Percentiles rank a stretch among this genome's conserved stretches.
Evolutionary conservation across 2,113 vertebrate species (phyloP).

Genomic region (Pantherophis guttatus): DNA sequence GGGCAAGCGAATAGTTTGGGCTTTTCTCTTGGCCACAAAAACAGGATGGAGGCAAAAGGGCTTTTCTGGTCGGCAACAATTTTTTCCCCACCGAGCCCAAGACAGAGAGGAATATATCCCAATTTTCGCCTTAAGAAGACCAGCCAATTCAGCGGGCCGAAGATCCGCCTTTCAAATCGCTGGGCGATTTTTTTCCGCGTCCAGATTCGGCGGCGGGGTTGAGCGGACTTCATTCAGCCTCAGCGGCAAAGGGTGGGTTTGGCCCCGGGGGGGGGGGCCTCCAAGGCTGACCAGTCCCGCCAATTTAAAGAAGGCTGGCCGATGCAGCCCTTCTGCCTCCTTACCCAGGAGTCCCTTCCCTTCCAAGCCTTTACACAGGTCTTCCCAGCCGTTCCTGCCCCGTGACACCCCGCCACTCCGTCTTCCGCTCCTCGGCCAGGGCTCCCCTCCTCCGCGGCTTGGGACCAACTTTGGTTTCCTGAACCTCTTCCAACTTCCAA

Average conservation of each 20-base stretch:
- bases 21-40: background rate
- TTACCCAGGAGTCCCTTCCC: background rate
- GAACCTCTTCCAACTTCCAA: background rate
- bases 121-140: background rate
- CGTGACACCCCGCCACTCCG: background rate
- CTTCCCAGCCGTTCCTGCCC: background rate
- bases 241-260: background rate
- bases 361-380: background rate
- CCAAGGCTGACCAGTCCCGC: no score
- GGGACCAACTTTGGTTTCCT: background rate
- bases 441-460: background rate
- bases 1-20: background rate
- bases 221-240: background rate
- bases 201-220: background rate
- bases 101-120: background rate
- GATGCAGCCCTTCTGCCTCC: background rate
- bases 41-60: no score
- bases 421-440: background rate
- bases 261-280: background rate
- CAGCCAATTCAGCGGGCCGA: background rate
- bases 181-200: background rate
- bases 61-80: background rate
- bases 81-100: background rate
- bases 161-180: background rate
- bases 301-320: background rate